Evolutionary conservation across 2,113 vertebrate species (phyloP).

Genomic region (Parus major): DNA sequence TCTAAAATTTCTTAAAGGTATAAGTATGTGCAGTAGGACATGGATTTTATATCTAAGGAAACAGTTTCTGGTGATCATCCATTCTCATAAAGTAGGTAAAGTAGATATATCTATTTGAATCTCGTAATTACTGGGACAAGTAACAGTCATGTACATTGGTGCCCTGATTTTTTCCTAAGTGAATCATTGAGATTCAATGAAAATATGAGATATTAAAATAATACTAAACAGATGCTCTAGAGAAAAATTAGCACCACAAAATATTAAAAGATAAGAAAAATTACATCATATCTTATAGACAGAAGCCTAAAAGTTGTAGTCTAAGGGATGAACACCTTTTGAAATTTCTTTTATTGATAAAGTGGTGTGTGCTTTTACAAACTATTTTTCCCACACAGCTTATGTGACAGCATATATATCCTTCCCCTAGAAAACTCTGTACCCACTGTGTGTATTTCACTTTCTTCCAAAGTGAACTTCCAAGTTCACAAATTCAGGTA

Average conservation of each 20-base stretch:
- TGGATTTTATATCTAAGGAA: neutral
- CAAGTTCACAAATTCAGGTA: conserved; percentile 22
- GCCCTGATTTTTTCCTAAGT: neutral
- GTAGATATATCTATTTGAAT: neutral
- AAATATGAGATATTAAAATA: neutral
- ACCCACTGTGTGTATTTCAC: conserved; percentile 18
- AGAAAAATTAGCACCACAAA: neutral
- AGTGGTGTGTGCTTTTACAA: conserved; percentile 20
- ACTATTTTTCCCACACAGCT: conserved; percentile 26
- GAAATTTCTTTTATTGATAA: conserved; percentile 68
- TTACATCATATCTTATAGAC: neutral
- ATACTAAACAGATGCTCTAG: neutral
- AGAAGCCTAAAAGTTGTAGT: conserved; percentile 11
- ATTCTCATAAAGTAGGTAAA: neutral
- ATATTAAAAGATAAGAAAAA: neutral
- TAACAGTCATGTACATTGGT: neutral
- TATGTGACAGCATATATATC: conserved; percentile 16
- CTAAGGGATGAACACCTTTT: neutral
- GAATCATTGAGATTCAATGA: neutral
- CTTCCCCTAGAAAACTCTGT: conserved; percentile 33
- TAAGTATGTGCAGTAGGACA: neutral
- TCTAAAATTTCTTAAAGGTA: neutral
- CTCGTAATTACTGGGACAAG: neutral
- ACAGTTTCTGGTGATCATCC: neutral
- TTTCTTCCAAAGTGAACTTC: neutral